phyloP scores from a whole-genome alignment of 2,113 vertebrate species.

The Salvator merianae region DNA sequence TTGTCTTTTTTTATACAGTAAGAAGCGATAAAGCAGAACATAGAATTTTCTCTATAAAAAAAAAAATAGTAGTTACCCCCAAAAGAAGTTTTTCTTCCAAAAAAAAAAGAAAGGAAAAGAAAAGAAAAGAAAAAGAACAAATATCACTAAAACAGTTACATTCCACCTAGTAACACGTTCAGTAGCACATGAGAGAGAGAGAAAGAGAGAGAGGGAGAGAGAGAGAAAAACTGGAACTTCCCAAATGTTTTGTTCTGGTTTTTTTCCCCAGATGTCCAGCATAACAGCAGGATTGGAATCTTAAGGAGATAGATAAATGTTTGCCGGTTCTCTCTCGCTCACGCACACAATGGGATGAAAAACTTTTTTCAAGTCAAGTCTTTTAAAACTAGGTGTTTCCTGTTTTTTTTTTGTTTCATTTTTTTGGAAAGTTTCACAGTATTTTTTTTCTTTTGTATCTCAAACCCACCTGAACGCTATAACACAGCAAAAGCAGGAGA shows the following conservation, averaged over 20 bases:
- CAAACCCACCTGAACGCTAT: conserved; percentile 72
- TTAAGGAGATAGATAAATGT: conserved; percentile 6
- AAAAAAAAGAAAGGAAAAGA: conserved; percentile 9
- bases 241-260: neutral
- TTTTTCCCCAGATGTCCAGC: neutral
- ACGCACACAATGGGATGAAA: conserved; percentile 24
- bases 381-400: conserved; percentile 34
- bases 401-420: conserved; percentile 1
- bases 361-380: neutral
- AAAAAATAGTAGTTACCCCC: conserved; percentile 30
- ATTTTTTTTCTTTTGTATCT: conserved; percentile 71
- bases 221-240: neutral
- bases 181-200: conserved; percentile 35
- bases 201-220: conserved; percentile 3
- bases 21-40: conserved; percentile 50
- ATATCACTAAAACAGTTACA: conserved; percentile 50
- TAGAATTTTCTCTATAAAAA: conserved; percentile 37
- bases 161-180: conserved; percentile 48
- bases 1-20: conserved; percentile 73
- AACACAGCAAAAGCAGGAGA: conserved; percentile 80
- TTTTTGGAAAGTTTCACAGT: conserved; percentile 75
- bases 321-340: conserved; percentile 18
- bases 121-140: conserved; percentile 17
- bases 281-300: neutral
- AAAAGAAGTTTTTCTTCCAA: neutral